These are phyloP conservation scores for Slavum lentiscoides DNA, from an alignment of 2,888 invertebrate genomes.

Conservation along the genomic window DNA sequence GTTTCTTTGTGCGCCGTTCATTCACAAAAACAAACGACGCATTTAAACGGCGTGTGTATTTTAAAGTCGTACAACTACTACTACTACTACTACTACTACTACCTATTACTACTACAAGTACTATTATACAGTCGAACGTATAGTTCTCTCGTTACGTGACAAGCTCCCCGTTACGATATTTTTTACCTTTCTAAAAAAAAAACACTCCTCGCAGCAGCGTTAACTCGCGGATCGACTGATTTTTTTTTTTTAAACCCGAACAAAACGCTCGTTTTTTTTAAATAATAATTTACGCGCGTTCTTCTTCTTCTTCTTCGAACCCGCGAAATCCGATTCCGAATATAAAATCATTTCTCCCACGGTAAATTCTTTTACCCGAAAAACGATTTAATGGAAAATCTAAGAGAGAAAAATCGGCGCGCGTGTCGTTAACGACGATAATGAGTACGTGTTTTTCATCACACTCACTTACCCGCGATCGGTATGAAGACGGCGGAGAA, in stretches of 20 bases:
- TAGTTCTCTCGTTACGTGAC: slow-evolving; percentile 20
- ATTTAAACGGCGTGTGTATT: slow-evolving; percentile 13
- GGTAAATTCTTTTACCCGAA: too few relatives aligned
- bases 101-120: too few relatives aligned
- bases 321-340: too few relatives aligned
- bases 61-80: slow-evolving; percentile 24
- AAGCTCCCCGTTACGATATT: not conserved
- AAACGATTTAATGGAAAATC: too few relatives aligned
- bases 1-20: slow-evolving; percentile 45
- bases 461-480: slow-evolving; percentile 15
- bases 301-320: too few relatives aligned
- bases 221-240: not conserved
- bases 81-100: not conserved
- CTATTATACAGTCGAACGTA: not conserved
- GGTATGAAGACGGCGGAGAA: slow-evolving; percentile 9
- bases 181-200: slow-evolving; percentile 34
- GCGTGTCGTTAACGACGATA: too few relatives aligned
- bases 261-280: too few relatives aligned
- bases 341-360: too few relatives aligned
- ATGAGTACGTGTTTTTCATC: too few relatives aligned
- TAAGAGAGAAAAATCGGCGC: too few relatives aligned
- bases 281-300: too few relatives aligned
- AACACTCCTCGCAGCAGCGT: not conserved
- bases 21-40: slow-evolving; percentile 39
- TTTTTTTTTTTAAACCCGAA: too few relatives aligned